These are phyloP conservation scores for Macaria notata DNA, from an alignment of 2,888 invertebrate genomes.

Conservation along the genomic window DNA sequence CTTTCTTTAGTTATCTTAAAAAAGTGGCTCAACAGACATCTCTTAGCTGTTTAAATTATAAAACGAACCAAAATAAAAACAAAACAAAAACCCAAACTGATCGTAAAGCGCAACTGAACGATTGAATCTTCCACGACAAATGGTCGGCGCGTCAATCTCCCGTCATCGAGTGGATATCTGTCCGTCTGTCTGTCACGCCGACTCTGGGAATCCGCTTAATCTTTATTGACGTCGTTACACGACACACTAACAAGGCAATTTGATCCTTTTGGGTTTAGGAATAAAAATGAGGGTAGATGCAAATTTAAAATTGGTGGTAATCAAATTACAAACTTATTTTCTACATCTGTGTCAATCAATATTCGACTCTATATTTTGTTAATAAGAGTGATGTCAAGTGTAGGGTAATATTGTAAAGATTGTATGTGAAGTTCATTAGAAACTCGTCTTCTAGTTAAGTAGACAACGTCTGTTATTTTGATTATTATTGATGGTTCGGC, in stretches of 20 bases:
- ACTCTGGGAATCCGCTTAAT: constrained; percentile 58
- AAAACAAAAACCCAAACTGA: constrained; percentile 10
- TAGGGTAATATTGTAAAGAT: constrained; percentile 5
- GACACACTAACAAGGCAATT: constrained; percentile 4
- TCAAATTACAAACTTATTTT: not conserved
- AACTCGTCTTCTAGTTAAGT: constrained; percentile 35
- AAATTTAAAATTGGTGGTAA: constrained; percentile 1
- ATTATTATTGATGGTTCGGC: constrained; percentile 53
- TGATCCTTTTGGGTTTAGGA: constrained; percentile 13
- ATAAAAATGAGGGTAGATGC: constrained; percentile 7
- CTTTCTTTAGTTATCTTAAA: too few relatives aligned
- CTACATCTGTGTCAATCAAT: not conserved
- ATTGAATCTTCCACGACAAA: constrained; percentile 33
- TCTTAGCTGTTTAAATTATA: too few relatives aligned
- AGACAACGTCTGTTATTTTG: constrained; percentile 47
- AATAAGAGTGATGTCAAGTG: constrained; percentile 3
- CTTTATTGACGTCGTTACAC: constrained; percentile 56
- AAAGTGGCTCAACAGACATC: too few relatives aligned
- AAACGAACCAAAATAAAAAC: constrained; percentile 1
- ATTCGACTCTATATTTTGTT: constrained; percentile 2
- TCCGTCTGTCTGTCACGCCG: constrained; percentile 45
- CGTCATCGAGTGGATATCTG: constrained; percentile 57
- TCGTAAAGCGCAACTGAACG: constrained; percentile 8
- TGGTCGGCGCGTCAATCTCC: constrained; percentile 53
- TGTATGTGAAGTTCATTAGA: constrained; percentile 35